These are phyloP conservation scores for Peribatodes rhomboidaria DNA, from an alignment of 2,888 invertebrate genomes.

Conservation along the genomic window DNA sequence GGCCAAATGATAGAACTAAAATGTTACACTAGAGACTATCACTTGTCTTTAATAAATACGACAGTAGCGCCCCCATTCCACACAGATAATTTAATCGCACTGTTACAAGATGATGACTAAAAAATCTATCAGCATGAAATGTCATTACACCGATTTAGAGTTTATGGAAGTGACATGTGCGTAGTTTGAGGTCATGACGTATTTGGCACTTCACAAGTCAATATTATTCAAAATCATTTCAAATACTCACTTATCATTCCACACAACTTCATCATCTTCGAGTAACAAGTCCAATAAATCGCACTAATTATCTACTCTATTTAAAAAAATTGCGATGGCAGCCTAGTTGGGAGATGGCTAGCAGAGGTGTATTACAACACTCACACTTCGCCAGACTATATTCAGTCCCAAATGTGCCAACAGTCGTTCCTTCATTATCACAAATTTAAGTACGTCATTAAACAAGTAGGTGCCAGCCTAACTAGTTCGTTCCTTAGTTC, in stretches of 20 bases:
- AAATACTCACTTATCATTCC: not conserved
- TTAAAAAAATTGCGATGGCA: too few species aligned
- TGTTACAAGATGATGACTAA: conserved; percentile 53
- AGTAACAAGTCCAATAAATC: not conserved
- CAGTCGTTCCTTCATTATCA: too few species aligned
- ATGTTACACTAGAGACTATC: too few species aligned
- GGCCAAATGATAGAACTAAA: too few species aligned
- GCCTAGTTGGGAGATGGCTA: too few species aligned
- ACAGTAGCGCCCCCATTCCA: not conserved
- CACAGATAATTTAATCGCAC: not conserved
- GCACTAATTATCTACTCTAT: not conserved
- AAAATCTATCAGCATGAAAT: conserved; percentile 65
- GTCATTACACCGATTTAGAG: conserved; percentile 50
- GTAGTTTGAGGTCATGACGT: conserved; percentile 5
- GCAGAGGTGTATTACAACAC: too few species aligned
- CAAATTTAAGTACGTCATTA: too few species aligned
- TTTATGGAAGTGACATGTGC: conserved; percentile 55
- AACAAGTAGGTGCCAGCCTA: too few species aligned
- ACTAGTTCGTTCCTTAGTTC: too few species aligned
- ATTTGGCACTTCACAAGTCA: conserved; percentile 2
- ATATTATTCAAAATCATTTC: conserved; percentile 1
- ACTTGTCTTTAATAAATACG: not conserved
- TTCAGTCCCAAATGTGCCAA: too few species aligned
- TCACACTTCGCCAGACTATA: too few species aligned
- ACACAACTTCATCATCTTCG: not conserved